Evolutionary conservation across 2,113 vertebrate species (phyloP).

Genomic region (Raphicerus campestris): DNA sequence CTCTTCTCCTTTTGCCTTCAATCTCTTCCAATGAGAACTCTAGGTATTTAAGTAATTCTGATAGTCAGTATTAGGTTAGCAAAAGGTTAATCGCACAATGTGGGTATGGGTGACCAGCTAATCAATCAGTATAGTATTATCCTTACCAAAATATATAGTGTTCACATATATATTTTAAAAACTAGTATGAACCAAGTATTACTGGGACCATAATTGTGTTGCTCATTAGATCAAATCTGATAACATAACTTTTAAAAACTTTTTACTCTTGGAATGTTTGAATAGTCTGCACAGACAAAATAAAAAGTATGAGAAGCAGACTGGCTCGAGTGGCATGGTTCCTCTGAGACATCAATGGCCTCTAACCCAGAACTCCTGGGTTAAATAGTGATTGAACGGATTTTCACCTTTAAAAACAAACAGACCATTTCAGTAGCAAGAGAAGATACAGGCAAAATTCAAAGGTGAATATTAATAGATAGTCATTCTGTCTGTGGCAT

Average conservation of each 20-base stretch:
- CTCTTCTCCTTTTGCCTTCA: neutral
- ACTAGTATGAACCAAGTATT: neutral
- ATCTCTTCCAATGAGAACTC: neutral
- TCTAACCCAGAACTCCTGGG: neutral
- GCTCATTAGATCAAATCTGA: neutral
- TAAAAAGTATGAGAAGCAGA: neutral
- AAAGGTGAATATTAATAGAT: neutral
- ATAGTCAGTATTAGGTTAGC: neutral
- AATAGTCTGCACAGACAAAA: neutral
- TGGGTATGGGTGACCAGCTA: neutral
- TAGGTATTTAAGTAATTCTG: too few relatives aligned
- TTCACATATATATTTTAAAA: neutral
- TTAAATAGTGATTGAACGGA: neutral
- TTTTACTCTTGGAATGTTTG: neutral
- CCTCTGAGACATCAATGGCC: neutral
- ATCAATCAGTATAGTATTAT: neutral
- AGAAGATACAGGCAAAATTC: neutral
- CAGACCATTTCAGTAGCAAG: neutral
- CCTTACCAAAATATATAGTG: neutral
- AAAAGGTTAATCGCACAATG: neutral
- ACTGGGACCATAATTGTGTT: neutral
- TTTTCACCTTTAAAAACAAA: neutral
- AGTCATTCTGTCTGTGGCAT: neutral
- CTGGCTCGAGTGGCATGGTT: fast-evolving
- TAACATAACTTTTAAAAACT: neutral